phyloP scores from a whole-genome alignment of 2,888 invertebrate genomes.

The Amphipoea lucens region DNA sequence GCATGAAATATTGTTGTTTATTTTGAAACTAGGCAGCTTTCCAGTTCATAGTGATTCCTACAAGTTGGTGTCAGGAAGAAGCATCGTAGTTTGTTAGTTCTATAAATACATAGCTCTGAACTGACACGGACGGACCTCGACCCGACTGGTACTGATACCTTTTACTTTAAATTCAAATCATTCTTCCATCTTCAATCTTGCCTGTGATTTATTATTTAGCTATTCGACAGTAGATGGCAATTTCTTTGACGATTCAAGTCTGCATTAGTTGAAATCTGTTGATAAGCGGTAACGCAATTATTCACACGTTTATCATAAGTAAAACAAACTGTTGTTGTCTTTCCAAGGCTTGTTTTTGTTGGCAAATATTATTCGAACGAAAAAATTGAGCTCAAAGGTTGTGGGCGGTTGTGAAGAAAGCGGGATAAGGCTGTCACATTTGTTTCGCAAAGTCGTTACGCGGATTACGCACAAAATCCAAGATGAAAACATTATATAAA shows the following conservation, averaged over 20 bases:
- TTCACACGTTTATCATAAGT: not conserved
- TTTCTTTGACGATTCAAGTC: not conserved
- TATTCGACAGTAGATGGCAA: not conserved
- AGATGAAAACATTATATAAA: not conserved
- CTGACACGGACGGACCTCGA: not conserved
- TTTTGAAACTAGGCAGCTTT: not conserved
- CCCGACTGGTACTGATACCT: not conserved
- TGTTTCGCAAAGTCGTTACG: conserved; percentile 17
- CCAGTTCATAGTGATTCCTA: not conserved
- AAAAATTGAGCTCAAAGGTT: conserved; percentile 8
- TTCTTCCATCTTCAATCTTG: not conserved
- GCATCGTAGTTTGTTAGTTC: conserved; percentile 22
- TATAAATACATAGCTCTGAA: conserved; percentile 17
- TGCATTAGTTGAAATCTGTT: not conserved
- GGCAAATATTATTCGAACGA: conserved; percentile 1
- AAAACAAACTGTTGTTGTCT: not conserved
- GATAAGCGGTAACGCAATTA: not conserved
- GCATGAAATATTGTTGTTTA: not conserved
- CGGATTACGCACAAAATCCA: not conserved
- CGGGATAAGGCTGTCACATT: not conserved
- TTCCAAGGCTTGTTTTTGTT: conserved; percentile 1
- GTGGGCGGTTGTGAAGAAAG: not conserved
- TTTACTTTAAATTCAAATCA: conserved; percentile 9
- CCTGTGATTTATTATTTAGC: conserved; percentile 16
- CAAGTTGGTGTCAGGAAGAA: conserved; percentile 17